Conservation (phyloP, 1,140 invertebrate genomes). For the Anoplolepis gracilipes region DNA sequence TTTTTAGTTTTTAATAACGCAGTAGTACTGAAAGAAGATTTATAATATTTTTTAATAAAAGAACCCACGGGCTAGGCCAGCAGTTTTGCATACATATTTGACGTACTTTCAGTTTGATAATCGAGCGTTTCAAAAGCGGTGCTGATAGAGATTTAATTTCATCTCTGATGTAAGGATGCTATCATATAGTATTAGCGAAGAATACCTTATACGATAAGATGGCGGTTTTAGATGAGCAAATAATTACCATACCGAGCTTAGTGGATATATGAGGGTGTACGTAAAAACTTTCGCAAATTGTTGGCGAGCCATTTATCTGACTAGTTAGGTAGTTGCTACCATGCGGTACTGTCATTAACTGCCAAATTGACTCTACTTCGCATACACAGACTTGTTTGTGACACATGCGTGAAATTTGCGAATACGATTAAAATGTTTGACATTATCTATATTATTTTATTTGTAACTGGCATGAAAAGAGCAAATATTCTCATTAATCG, state of each 20-base stretch:
- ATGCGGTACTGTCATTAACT: slow-evolving; percentile 43
- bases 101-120: background rate
- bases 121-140: background rate
- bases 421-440: slow-evolving; percentile 42
- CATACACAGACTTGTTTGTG: slow-evolving; percentile 4
- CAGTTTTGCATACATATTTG: background rate
- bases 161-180: background rate
- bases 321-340: background rate
- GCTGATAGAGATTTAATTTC: background rate
- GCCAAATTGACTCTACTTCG: slow-evolving; percentile 12
- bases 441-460: slow-evolving; percentile 54
- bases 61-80: background rate
- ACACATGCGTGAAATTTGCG: slow-evolving; percentile 10
- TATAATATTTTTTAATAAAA: background rate
- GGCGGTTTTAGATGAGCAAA: slow-evolving; percentile 5
- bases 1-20: background rate
- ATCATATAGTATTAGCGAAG: background rate
- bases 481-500: background rate
- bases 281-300: slow-evolving; percentile 39
- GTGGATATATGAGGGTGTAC: slow-evolving; percentile 22
- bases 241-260: slow-evolving; percentile 42
- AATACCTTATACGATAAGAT: background rate
- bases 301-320: slow-evolving; percentile 8
- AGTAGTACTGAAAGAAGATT: background rate
- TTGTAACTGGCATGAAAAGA: background rate